Evolutionary conservation across 2,113 vertebrate species (phyloP), one percentile per base, ranked within the genome.

Genomic region (Arenaria interpres): DNA sequence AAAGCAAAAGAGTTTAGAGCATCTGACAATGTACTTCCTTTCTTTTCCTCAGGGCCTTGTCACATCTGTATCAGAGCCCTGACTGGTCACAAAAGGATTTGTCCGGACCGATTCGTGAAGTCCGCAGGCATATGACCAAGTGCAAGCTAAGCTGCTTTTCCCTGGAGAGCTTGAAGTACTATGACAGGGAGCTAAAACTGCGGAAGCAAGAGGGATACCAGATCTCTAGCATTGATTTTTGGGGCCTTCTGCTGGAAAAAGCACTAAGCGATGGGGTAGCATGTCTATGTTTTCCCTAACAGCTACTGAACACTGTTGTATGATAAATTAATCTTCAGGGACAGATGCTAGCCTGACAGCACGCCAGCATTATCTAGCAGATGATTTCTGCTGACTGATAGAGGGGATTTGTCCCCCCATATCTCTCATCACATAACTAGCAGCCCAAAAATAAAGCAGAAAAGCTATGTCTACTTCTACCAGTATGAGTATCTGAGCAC

Each of bases 61-160:
- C 98, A 17, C 96, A 97, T 76, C 96, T 99, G 60, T 99, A 99
- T 28, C 89, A 97, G 76, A 94, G 98, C 5, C 12, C 97, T 32
- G 91, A 98, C 50, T 99, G 99, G 99, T 99, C 99, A 8, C 97
- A 89, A 9, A 75, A 57, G 37, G 96, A 98, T 85, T 91, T 99
- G 2, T 88, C 97, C 6, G 63, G 32, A 54, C 62, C 62, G 0
- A 98, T 98, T 50, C 48, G 56, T 53, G 92, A 97, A 66, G n/a
- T 96, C 33, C 97, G 98, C 90, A 94, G 97, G 37, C 97, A 99
- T 13, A 93, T 99, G 89, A 96, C 96, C 43, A 98, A 98, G 92
- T 95, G 96, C 94, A 98, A 98, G n/a, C 64, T 97, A 15, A 92
- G 81, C 28, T 89, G 94, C 64, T 98, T 98, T 92, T 98, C 97